Percentiles rank a stretch among this genome's conserved stretches.
Evolutionary conservation across 2,797 vertebrate genomes (phyloP).

Genomic region (Sparidentex hasta): DNA sequence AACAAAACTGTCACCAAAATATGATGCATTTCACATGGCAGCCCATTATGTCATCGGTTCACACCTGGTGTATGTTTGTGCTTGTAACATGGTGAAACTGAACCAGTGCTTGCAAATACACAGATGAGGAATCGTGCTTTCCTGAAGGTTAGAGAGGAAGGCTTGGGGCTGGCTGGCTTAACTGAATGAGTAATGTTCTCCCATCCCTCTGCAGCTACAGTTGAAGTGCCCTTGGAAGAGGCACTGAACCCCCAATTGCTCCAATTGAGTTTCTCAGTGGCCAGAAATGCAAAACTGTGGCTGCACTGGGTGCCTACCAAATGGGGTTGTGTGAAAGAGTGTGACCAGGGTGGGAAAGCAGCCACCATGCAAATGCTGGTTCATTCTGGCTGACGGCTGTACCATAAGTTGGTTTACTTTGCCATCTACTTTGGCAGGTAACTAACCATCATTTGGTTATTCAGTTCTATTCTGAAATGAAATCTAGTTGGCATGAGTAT

Average conservation of each 20-base stretch:
- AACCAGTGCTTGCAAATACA: conserved; percentile 37
- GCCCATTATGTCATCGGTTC: conserved; percentile 53
- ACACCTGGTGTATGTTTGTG: conserved; percentile 17
- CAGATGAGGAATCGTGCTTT: conserved; percentile 51
- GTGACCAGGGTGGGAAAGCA: conserved; percentile 53
- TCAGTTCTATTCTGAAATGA: conserved; percentile 20
- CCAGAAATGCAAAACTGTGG: conserved; percentile 74
- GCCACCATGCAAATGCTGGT: conserved; percentile 54
- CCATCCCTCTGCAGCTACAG: conserved; percentile 65
- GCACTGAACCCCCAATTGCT: conserved; percentile 69
- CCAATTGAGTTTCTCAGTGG: conserved; percentile 72
- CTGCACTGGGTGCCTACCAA: conserved; percentile 67
- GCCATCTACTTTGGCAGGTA: conserved; percentile 63
- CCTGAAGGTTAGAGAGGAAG: conserved; percentile 64
- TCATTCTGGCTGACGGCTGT: conserved; percentile 50
- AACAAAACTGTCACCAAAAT: conserved; percentile 25
- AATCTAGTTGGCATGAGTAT: conserved; percentile 25
- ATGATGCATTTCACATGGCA: conserved; percentile 39
- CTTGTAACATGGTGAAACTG: conserved; percentile 31
- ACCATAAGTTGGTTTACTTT: conserved; percentile 53
- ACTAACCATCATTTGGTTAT: conserved; percentile 51
- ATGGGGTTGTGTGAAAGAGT: conserved; percentile 66
- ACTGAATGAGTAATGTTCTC: conserved; percentile 75
- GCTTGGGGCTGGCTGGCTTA: conserved; percentile 55
- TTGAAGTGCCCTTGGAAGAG: conserved; percentile 77